Percentiles rank a stretch among this genome's conserved stretches.
These are phyloP conservation scores for Platycheirus albimanus DNA, from an alignment of 2,888 invertebrate species.

Conservation along the genomic window DNA sequence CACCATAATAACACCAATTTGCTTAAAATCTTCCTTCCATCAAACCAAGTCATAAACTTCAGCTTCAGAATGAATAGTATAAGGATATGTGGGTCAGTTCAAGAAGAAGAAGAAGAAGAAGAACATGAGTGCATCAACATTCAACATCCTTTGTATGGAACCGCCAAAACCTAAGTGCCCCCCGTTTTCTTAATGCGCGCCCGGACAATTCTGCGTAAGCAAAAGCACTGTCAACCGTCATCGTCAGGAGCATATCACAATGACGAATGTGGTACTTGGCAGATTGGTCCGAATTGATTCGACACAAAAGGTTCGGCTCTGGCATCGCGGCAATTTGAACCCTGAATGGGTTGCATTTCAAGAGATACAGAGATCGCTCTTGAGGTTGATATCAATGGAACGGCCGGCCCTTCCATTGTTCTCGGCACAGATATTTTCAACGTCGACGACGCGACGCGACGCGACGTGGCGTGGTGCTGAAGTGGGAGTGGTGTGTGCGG, in stretches of 20 bases:
- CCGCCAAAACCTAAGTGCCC: conserved; percentile 66
- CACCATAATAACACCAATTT: conserved; percentile 70
- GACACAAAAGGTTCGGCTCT: conserved; percentile 68
- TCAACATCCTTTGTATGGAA: conserved; percentile 47
- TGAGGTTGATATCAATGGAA: conserved; percentile 64
- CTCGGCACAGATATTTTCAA: conserved; percentile 7
- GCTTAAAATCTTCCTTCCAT: conserved; percentile 66
- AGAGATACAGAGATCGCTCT: conserved; percentile 58
- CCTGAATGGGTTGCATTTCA: conserved; percentile 58
- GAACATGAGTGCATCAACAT: background rate
- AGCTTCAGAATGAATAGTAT: background rate
- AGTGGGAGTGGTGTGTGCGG: conserved; percentile 62
- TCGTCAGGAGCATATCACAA: conserved; percentile 37
- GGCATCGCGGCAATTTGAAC: conserved; percentile 48
- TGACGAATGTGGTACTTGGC: conserved; percentile 53
- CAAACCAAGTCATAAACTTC: conserved; percentile 66
- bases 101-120: background rate
- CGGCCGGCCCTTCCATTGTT: conserved; percentile 65
- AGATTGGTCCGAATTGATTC: conserved; percentile 69
- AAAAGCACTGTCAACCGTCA: conserved; percentile 66
- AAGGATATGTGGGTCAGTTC: conserved; percentile 51
- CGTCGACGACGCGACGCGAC: conserved; percentile 1
- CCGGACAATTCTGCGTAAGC: conserved; percentile 61
- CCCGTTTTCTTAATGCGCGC: conserved; percentile 43
- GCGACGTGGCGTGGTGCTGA: conserved; percentile 14